Percentiles rank a stretch among this genome's conserved stretches.
Conservation (phyloP, 2,113 vertebrate genomes). For the Protobothrops mucrosquamatus region DNA sequence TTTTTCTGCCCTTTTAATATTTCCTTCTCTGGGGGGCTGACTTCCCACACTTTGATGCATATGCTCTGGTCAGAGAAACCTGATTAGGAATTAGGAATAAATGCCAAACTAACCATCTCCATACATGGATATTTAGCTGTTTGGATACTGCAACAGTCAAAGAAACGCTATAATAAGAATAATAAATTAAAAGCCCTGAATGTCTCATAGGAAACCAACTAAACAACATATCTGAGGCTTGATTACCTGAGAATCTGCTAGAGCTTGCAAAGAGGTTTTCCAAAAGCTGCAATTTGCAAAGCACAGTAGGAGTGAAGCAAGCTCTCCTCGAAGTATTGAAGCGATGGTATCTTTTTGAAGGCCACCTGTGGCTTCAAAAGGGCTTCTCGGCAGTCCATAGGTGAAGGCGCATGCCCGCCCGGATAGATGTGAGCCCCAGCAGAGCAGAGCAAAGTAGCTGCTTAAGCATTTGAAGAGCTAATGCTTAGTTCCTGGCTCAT, state of each 20-base stretch:
- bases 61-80: neutral
- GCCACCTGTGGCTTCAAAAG: neutral
- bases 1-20: too few species aligned
- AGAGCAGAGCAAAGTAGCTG: neutral
- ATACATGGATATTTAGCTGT: neutral
- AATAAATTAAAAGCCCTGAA: neutral
- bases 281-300: neutral
- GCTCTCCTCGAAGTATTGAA: neutral
- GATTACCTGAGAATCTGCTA: neutral
- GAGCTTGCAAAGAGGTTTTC: neutral
- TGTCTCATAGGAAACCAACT: neutral
- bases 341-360: neutral
- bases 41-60: too few species aligned
- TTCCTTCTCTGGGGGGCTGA: too few species aligned
- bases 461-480: neutral
- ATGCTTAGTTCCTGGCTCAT: neutral
- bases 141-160: neutral
- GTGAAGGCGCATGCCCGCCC: neutral
- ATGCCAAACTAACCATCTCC: neutral
- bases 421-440: neutral
- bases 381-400: neutral
- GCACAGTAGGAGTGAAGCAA: neutral
- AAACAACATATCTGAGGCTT: neutral
- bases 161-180: too few species aligned
- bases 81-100: neutral